phyloP scores from a whole-genome alignment of 2,797 vertebrate species.

The Botia almorhae region DNA sequence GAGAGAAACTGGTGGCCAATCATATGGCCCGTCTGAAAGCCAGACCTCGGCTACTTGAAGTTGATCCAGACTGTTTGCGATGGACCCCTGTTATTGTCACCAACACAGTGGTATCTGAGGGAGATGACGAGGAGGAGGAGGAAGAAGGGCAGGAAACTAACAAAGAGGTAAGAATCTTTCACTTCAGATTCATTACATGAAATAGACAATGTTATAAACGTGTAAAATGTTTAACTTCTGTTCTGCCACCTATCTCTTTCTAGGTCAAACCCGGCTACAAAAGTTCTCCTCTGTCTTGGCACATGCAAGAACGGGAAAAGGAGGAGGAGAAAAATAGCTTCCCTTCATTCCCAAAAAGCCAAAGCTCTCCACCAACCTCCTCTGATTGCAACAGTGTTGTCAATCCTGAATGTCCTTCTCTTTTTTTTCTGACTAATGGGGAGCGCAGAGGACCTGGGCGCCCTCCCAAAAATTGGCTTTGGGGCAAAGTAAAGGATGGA shows the following conservation, averaged over 20 bases:
- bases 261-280: conserved; percentile 77
- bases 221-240: not conserved
- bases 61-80: conserved; percentile 94
- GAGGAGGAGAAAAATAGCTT: conserved; percentile 77
- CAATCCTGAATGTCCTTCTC: conserved; percentile 65
- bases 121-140: conserved; percentile 86
- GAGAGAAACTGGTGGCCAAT: conserved; percentile 90
- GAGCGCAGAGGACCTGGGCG: conserved; percentile 79
- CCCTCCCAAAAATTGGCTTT: conserved; percentile 81
- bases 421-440: conserved; percentile 73
- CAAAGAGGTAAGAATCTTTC: conserved; percentile 39
- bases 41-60: conserved; percentile 90
- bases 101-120: conserved; percentile 95
- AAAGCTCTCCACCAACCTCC: conserved; percentile 72
- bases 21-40: conserved; percentile 91
- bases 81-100: conserved; percentile 98
- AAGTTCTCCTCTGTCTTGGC: conserved; percentile 74
- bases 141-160: conserved; percentile 79
- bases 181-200: not conserved
- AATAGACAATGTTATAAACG: no score
- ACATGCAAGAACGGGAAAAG: conserved; percentile 65
- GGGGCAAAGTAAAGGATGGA: conserved; percentile 79
- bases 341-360: conserved; percentile 74
- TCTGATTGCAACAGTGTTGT: conserved; percentile 66
- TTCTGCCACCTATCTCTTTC: not conserved